These are phyloP conservation scores for Mimumesa dahlbomi DNA, from an alignment of 2,888 invertebrate species.

Conservation along the genomic window DNA sequence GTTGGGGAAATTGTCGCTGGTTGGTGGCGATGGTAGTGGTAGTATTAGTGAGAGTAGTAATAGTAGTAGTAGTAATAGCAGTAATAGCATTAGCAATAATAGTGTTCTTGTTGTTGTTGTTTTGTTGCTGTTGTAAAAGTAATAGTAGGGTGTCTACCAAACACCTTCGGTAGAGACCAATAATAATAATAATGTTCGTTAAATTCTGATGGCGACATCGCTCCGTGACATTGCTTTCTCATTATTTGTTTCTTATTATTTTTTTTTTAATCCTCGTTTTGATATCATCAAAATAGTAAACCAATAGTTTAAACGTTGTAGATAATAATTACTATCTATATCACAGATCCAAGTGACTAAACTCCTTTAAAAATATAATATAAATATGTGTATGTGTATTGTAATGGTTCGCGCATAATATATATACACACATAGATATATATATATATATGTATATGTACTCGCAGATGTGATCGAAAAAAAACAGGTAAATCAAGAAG, in stretches of 20 bases:
- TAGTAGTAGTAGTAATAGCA: slow-evolving; percentile 47
- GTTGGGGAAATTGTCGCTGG: slow-evolving; percentile 34
- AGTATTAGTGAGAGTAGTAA: slow-evolving; percentile 32
- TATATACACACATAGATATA: slow-evolving; percentile 38
- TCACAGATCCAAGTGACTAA: slow-evolving; percentile 81
- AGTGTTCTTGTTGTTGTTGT: slow-evolving; percentile 50
- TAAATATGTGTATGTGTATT: slow-evolving; percentile 71
- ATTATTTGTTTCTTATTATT: too few relatives aligned
- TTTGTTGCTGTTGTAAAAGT: slow-evolving; percentile 63
- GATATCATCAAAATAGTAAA: slow-evolving; percentile 75
- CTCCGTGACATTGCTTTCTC: slow-evolving; percentile 75
- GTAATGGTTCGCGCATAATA: slow-evolving; percentile 70
- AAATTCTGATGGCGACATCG: slow-evolving; percentile 71
- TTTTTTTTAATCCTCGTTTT: slow-evolving; percentile 57
- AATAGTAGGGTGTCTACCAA: slow-evolving; percentile 75
- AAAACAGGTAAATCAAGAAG: slow-evolving; percentile 71
- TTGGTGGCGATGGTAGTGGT: slow-evolving; percentile 25
- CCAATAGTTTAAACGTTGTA: slow-evolving; percentile 77
- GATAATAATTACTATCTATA: slow-evolving; percentile 81
- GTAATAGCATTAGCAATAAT: slow-evolving; percentile 59
- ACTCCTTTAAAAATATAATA: slow-evolving; percentile 80
- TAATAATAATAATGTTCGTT: too few relatives aligned
- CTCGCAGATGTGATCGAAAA: slow-evolving; percentile 70
- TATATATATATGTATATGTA: slow-evolving; percentile 49
- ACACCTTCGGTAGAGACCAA: slow-evolving; percentile 72